Conservation (phyloP, 2,113 vertebrate genomes). For the Gnathonemus longibarbis region DNA sequence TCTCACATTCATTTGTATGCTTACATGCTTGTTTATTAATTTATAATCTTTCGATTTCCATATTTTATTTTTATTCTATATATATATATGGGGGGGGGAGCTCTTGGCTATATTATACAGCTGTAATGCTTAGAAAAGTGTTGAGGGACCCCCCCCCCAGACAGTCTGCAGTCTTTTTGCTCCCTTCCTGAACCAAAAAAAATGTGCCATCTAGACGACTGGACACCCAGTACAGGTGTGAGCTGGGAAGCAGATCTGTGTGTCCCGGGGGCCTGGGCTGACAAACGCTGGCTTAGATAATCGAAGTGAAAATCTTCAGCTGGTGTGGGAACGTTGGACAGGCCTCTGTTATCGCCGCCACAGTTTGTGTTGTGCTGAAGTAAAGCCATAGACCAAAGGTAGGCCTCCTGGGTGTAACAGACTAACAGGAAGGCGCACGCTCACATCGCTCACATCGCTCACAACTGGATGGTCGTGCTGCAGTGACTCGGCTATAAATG, state of each 20-base stretch:
- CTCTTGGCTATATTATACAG: not conserved
- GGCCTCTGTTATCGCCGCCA: not conserved
- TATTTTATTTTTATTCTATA: not conserved
- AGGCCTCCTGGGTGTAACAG: not conserved
- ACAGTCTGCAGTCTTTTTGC: not conserved
- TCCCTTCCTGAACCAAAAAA: not conserved
- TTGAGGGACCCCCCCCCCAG: not conserved
- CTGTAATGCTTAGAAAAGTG: not conserved
- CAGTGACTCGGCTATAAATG: not conserved
- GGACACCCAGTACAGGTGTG: not conserved
- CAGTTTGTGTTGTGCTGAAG: not conserved
- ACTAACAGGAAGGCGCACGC: not conserved
- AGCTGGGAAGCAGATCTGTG: not conserved
- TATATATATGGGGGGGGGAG: not conserved
- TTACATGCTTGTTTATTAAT: not conserved
- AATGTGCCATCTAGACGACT: not conserved
- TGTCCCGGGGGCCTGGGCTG: not conserved
- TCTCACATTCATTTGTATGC: not conserved
- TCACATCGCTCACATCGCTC: not conserved
- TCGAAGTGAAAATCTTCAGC: not conserved
- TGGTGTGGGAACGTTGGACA: not conserved
- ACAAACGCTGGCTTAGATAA: not conserved
- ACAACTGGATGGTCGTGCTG: not conserved
- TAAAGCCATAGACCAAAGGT: not conserved
- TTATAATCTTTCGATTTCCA: not conserved